These are phyloP conservation scores for Andrena cerasifolii DNA, from an alignment of 1,140 invertebrate genomes.

Conservation along the genomic window DNA sequence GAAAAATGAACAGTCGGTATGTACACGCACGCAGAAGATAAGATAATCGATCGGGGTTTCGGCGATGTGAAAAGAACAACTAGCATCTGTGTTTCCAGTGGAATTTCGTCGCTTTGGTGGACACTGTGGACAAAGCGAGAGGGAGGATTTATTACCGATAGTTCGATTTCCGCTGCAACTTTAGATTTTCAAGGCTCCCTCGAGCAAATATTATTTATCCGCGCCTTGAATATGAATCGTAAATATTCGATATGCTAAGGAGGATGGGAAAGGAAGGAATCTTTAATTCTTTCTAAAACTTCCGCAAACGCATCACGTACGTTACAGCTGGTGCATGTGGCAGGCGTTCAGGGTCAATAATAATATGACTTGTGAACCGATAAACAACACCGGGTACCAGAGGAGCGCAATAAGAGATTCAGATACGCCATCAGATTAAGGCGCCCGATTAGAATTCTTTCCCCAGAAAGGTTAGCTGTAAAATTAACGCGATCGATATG, in stretches of 20 bases:
- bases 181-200: neutral
- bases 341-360: neutral
- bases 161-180: neutral
- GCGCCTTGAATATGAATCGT: no score
- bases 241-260: no score
- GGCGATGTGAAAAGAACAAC: neutral
- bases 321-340: neutral
- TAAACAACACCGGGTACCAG: neutral
- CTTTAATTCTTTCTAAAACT: no score
- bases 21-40: no score
- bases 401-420: conserved; percentile 8
- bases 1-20: conserved; percentile 16
- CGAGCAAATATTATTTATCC: neutral
- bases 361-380: neutral
- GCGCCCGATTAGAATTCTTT: neutral
- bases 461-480: neutral
- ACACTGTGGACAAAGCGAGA: conserved; percentile 7
- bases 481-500: conserved; percentile 9
- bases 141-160: neutral
- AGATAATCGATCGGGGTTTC: neutral
- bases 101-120: neutral
- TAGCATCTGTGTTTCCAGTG: neutral
- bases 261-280: no score
- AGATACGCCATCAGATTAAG: conserved; percentile 6
- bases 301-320: no score